Evolutionary conservation across 1,140 invertebrate species (phyloP).

Genomic region (Camponotus vicinus): DNA sequence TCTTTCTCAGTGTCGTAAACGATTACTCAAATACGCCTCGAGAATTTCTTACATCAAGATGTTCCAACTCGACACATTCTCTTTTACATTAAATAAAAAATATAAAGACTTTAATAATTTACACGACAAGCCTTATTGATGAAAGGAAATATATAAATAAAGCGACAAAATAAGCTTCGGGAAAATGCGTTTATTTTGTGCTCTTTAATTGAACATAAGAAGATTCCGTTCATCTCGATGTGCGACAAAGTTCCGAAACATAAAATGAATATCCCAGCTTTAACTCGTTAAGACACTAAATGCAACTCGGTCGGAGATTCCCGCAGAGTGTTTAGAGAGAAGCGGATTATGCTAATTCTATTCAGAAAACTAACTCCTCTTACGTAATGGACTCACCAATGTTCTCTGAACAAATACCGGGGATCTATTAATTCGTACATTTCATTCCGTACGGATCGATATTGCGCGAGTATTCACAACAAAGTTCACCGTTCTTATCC

Average conservation of each 20-base stretch:
- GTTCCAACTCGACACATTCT: not conserved
- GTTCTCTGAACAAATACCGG: constrained; percentile 32
- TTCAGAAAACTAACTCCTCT: constrained; percentile 56
- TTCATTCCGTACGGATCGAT: constrained; percentile 27
- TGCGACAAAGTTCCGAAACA: not conserved
- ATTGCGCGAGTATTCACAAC: constrained; percentile 12
- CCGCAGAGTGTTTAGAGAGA: constrained; percentile 40
- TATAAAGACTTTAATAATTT: not conserved
- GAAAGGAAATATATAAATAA: not conserved
- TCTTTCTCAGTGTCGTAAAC: constrained; percentile 10
- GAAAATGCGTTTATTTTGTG: not conserved
- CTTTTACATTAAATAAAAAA: not conserved
- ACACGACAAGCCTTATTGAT: not conserved
- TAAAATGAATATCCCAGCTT: constrained; percentile 40
- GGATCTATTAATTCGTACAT: constrained; percentile 52
- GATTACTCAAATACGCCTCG: constrained; percentile 19
- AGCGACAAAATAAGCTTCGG: not conserved
- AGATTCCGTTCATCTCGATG: not conserved
- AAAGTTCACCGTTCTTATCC: constrained; percentile 35
- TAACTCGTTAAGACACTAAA: constrained; percentile 58
- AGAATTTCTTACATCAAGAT: constrained; percentile 13
- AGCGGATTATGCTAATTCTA: constrained; percentile 68
- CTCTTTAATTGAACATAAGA: constrained; percentile 16
- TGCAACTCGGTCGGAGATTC: constrained; percentile 31
- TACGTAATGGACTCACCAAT: constrained; percentile 39